These are phyloP conservation scores for Temnothorax unifasciatus DNA, from an alignment of 2,888 invertebrate species.

Conservation along the genomic window DNA sequence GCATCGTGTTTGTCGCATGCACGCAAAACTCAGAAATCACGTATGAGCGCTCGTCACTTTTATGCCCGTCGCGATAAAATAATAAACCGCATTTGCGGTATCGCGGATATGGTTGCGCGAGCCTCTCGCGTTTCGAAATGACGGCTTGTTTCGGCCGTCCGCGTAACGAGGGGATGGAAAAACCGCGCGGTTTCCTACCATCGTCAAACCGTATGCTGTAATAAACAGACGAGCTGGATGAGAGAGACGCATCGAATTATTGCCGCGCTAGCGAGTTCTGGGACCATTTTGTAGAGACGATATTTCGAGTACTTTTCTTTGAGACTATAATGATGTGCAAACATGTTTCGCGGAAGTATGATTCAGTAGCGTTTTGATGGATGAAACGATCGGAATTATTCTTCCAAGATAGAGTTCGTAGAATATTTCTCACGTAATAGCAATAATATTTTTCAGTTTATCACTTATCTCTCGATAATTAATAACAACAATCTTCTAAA, in stretches of 20 bases:
- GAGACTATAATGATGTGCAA: neutral
- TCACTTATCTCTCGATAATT: neutral
- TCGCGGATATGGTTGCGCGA: neutral
- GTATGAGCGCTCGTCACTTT: constrained; percentile 20
- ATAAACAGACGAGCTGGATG: constrained; percentile 25
- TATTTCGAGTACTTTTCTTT: constrained; percentile 4
- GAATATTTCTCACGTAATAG: neutral
- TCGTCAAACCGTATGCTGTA: constrained; percentile 43
- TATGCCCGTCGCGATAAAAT: constrained; percentile 42
- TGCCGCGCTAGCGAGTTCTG: neutral
- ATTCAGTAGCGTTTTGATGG: neutral
- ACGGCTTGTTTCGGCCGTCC: constrained; percentile 27
- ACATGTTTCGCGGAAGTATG: neutral
- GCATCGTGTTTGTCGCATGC: constrained; percentile 6
- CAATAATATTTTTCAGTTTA: neutral
- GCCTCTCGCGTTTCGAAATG: constrained; percentile 32
- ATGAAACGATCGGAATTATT: neutral
- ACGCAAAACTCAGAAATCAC: constrained; percentile 23
- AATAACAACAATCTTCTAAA: neutral
- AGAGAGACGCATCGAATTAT: constrained; percentile 29
- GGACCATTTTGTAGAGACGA: neutral
- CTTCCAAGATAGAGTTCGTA: neutral
- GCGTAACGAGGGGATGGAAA: constrained; percentile 34
- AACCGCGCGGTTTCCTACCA: constrained; percentile 29
- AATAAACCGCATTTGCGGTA: constrained; percentile 46